Conservation (phyloP, 2,888 invertebrate genomes). For the Patella depressa region DNA sequence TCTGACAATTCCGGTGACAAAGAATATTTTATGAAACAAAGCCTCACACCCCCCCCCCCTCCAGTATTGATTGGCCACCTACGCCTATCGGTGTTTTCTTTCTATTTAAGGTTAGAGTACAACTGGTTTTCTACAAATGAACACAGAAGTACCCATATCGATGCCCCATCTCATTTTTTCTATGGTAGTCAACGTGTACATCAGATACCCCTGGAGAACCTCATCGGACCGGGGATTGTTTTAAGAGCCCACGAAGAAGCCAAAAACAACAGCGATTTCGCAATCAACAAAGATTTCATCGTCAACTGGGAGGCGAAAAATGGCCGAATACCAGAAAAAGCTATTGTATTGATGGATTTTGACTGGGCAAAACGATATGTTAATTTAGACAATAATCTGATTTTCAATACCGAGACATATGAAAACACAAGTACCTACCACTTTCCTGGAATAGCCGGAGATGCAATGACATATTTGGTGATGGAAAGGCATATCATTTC, state of each 20-base stretch:
- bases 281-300: slow-evolving; percentile 62
- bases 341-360: slow-evolving; percentile 70
- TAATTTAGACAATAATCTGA: slow-evolving; percentile 48
- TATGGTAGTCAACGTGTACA: slow-evolving; percentile 54
- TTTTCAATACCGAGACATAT: slow-evolving; percentile 24
- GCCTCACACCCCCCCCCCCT: no score
- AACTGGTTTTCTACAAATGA: slow-evolving; percentile 73
- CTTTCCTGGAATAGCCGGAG: slow-evolving; percentile 71
- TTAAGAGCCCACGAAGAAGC: slow-evolving; percentile 43
- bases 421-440: slow-evolving; percentile 20
- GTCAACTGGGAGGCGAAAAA: slow-evolving; percentile 67
- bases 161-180: slow-evolving; percentile 77
- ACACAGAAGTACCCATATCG: slow-evolving; percentile 78
- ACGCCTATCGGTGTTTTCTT: no score
- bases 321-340: slow-evolving; percentile 69
- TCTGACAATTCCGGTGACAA: no score
- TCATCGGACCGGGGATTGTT: slow-evolving; percentile 69
- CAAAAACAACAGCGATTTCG: slow-evolving; percentile 34
- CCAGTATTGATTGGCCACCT: no score
- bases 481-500: slow-evolving; percentile 73
- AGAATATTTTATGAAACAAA: no score
- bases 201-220: slow-evolving; percentile 72
- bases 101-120: slow-evolving; percentile 38
- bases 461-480: slow-evolving; percentile 77
- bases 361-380: slow-evolving; percentile 57